Base-by-base conservation (phyloP, 2,888 invertebrate species). In the Ecdyonurus torrentis region DNA sequence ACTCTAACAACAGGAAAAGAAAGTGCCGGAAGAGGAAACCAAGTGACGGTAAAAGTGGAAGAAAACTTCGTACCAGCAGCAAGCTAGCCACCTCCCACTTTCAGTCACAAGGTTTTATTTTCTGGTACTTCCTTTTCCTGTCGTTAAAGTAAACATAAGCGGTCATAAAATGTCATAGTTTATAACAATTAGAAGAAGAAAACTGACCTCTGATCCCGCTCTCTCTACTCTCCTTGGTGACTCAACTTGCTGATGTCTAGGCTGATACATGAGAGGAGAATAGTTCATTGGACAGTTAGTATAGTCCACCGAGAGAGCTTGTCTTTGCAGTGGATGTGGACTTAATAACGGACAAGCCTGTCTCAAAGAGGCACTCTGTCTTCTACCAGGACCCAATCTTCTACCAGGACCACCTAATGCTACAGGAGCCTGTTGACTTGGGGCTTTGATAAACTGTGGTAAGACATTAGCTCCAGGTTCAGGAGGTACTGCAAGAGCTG, bases 231-330 rank as follows among this genome's bases (percentile, higher is more conserved):
- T 37, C 24, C 7, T 63, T 25, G 18, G 52, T 18, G 52, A 52
- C 52, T 15, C 61, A 50, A 3, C 23, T 15, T 10, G 52, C 52
- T 22, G 5, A 2, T 19, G 37, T 22, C 59, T 37, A 23, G 23
- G 52, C 37, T 25, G 61, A 23, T 37, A 59, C 20, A 20, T 2
- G 25, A 19, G 50, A 37, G 58, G 37, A n/a, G 10, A 20, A 24
- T 53, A 61, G 24, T 7, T 19, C 3, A 19, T 19, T 7, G 24
- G 25, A 25, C 25, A 19, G 25, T 58, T 24, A 20, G 62, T 20
- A 37, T 89, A 89, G 72, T 91, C 91, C 64, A 91, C 88, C 63
- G 89, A 89, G 65, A 90, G 77, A 23, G 91, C 89, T 75, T 91
- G 89, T 73, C 90, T 83, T 63, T 87, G 85, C 60, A 89, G 78